Base-by-base conservation (phyloP, 2,888 invertebrate species). In the Cantharis nigra region DNA sequence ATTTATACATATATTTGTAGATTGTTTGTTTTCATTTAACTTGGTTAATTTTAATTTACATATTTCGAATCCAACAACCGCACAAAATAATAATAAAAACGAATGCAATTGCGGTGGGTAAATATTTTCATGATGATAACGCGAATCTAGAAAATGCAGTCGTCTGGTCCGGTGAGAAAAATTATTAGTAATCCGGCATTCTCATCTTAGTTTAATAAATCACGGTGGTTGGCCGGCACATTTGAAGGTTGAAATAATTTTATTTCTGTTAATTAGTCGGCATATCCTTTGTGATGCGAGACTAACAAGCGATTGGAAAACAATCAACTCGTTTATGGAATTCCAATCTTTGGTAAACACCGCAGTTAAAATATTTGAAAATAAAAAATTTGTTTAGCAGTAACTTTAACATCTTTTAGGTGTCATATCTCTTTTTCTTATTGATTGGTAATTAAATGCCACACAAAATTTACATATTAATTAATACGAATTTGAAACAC, bases 211-310 rank as follows among this genome's bases (percentile, higher is more conserved):
- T 72, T 64, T 69, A 72, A 78, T 78, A 78, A 78, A 78, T 78
- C 78, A 78, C 73, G 70, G 23, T 71, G 70, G 75, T 73, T 76
- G 69, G 78, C 75, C 78, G 78, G 78, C 78, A 70, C 75, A 76
- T 78, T 73, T 78, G 78, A 78, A 78, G 78, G 78, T 78, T 78
- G 76, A 76, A 78, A 78, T 76, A 72, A 78, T 78, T 78, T 75
- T 78, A 78, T 78, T 78, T 78, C 78, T 74, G 69, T 78, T 78
- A 78, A 78, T 78, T 78, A 78, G 78, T 74, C 78, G 78, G 78
- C 78, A 76, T 78, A 70, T 30, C 71, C 78, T 78, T 78, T 78
- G 76, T 78, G 70, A 70, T 33, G 72, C 20, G 72, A 76, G 71
- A 67, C 74, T 71, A 76, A 77, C 72, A 70, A 74, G 23, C 70